Conservation (phyloP, 2,888 invertebrate genomes). For the Agrotis segetum region DNA sequence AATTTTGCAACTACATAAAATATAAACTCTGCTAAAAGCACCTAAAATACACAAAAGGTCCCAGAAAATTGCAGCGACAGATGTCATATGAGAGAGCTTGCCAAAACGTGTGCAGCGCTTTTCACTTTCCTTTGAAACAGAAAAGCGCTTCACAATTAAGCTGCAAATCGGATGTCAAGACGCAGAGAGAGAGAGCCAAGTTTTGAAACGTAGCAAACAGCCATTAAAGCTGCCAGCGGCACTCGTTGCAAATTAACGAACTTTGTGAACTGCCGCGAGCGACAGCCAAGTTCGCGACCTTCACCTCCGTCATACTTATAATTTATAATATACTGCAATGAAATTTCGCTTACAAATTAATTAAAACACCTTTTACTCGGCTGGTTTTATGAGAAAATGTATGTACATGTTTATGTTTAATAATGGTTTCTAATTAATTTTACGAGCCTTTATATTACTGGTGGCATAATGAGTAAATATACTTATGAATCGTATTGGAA, state of each 20-base stretch:
- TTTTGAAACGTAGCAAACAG: conserved; percentile 50
- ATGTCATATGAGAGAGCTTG: conserved; percentile 9
- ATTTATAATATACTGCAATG: conserved; percentile 39
- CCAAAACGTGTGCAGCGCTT: conserved; percentile 27
- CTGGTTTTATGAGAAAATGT: conserved; percentile 13
- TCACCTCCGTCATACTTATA: conserved; percentile 40
- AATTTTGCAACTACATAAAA: neutral
- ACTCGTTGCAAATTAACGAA: conserved; percentile 62
- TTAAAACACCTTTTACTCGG: conserved; percentile 37
- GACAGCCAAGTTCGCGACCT: conserved; percentile 63
- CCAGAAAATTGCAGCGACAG: neutral
- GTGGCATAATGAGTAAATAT: conserved; percentile 5
- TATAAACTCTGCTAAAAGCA: neutral
- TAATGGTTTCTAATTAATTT: conserved; percentile 38
- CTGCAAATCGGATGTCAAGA: conserved; percentile 32
- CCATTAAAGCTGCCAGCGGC: conserved; percentile 59
- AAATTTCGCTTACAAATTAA: conserved; percentile 54
- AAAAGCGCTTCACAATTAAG: conserved; percentile 27
- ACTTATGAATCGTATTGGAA: conserved; percentile 13
- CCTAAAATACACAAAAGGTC: neutral
- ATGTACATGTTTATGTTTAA: conserved; percentile 8
- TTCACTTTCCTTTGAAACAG: conserved; percentile 5
- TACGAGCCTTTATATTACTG: conserved; percentile 1
- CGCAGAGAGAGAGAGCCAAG: conserved; percentile 34
- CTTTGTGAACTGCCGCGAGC: conserved; percentile 50